These are phyloP conservation scores for Nibea coibor DNA, from an alignment of 2,113 vertebrate genomes.

Conservation along the genomic window DNA sequence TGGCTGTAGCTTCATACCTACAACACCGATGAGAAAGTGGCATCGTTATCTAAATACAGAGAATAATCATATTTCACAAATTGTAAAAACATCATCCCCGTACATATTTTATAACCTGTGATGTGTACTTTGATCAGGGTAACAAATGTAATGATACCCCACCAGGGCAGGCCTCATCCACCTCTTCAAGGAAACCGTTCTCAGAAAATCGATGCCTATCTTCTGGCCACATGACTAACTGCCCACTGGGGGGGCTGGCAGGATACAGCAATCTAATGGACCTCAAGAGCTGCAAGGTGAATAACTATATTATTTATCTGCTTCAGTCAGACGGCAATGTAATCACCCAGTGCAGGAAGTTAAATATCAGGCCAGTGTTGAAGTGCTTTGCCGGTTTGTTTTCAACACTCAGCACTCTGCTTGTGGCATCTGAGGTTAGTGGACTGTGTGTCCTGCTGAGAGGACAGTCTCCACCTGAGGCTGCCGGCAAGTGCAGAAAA, in stretches of 20 bases:
- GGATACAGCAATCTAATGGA: slow-evolving; percentile 37
- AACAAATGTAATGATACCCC: slow-evolving; percentile 38
- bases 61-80: neutral
- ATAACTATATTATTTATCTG: slow-evolving; percentile 42
- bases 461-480: slow-evolving; percentile 34
- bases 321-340: slow-evolving; percentile 31
- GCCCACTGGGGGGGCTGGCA: slow-evolving; percentile 25
- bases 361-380: slow-evolving; percentile 30
- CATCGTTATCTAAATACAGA: neutral
- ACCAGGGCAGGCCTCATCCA: slow-evolving; percentile 1
- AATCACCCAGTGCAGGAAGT: slow-evolving; percentile 37
- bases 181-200: slow-evolving; percentile 15
- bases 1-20: neutral
- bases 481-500: slow-evolving; percentile 15
- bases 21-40: too few relatives aligned
- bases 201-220: slow-evolving; percentile 51
- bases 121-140: slow-evolving; percentile 6
- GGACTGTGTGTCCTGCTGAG: slow-evolving; percentile 9
- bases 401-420: slow-evolving; percentile 24
- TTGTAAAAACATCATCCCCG: neutral
- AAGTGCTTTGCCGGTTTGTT: slow-evolving; percentile 25
- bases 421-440: slow-evolving; percentile 24
- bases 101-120: neutral
- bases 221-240: slow-evolving; percentile 55
- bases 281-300: slow-evolving; percentile 32